These are phyloP conservation scores for Ptiloglossa arizonensis DNA, from an alignment of 1,140 invertebrate species.

Conservation along the genomic window DNA sequence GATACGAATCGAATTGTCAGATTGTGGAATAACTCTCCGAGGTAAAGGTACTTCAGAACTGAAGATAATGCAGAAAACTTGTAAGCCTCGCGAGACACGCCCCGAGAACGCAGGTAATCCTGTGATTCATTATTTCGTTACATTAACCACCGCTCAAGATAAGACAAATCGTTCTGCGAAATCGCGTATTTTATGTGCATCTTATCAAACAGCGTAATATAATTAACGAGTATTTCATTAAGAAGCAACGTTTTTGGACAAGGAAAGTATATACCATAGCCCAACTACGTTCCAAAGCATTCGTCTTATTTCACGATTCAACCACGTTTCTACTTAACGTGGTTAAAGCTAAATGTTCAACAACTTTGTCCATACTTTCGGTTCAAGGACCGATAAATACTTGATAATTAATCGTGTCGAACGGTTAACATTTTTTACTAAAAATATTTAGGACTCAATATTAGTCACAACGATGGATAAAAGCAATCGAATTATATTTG, in stretches of 20 bases:
- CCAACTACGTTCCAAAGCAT: background rate
- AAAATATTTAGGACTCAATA: too few relatives aligned
- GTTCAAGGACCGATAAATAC: too few relatives aligned
- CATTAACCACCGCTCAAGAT: constrained; percentile 60
- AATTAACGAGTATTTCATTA: background rate
- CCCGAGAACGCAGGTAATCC: constrained; percentile 64
- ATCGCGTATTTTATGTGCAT: constrained; percentile 16
- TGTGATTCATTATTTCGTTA: constrained; percentile 75
- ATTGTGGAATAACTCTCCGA: background rate
- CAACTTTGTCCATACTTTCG: too few relatives aligned
- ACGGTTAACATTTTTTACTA: too few relatives aligned
- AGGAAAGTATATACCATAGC: background rate
- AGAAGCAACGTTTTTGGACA: background rate
- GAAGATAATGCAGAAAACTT: constrained; percentile 69
- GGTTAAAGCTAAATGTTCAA: too few relatives aligned
- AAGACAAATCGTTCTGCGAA: constrained; percentile 43
- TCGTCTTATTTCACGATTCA: background rate
- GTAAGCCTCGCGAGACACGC: constrained; percentile 55
- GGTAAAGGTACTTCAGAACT: constrained; percentile 33
- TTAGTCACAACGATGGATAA: too few relatives aligned
- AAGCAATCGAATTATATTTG: too few relatives aligned
- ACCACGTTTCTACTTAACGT: too few relatives aligned
- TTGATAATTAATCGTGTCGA: too few relatives aligned
- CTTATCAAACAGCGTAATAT: constrained; percentile 2
- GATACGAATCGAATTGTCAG: background rate